phyloP scores from a whole-genome alignment of 2,113 vertebrate genomes.

The Cariama cristata region DNA sequence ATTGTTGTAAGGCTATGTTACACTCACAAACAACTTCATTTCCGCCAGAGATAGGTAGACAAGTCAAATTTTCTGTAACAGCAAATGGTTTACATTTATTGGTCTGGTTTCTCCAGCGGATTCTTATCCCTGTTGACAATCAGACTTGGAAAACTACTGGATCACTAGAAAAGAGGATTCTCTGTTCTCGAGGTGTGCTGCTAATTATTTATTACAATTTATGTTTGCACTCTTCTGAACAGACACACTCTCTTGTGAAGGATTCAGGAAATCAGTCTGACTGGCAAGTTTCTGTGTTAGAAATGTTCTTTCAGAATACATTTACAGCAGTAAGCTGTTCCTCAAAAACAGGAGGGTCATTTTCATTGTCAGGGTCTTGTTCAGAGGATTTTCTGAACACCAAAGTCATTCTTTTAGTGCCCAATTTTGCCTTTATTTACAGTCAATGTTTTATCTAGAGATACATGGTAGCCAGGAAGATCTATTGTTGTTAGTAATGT shows the following conservation, averaged over 20 bases:
- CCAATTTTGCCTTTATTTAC: not conserved
- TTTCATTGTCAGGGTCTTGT: not conserved
- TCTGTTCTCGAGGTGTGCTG: not conserved
- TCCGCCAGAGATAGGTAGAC: not conserved
- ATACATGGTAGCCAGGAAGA: not conserved
- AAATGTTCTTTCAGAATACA: not conserved
- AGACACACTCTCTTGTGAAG: not conserved
- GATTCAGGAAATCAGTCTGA: not conserved
- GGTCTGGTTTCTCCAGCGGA: not conserved
- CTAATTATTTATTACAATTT: not conserved
- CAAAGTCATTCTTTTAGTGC: not conserved
- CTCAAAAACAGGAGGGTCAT: not conserved
- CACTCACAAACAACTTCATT: not conserved
- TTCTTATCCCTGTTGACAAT: not conserved
- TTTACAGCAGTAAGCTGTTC: not conserved
- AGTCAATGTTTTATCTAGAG: not conserved
- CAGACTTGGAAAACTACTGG: not conserved
- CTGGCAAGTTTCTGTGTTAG: not conserved
- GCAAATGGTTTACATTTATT: not conserved
- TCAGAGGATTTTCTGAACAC: not conserved
- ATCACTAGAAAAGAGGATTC: not conserved
- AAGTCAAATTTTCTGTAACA: not conserved
- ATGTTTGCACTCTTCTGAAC: not conserved
- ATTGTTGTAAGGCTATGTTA: not conserved
- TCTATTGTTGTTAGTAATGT: not conserved